Conservation (phyloP, 2,797 vertebrate species). For the Cuniculus paca region DNA sequence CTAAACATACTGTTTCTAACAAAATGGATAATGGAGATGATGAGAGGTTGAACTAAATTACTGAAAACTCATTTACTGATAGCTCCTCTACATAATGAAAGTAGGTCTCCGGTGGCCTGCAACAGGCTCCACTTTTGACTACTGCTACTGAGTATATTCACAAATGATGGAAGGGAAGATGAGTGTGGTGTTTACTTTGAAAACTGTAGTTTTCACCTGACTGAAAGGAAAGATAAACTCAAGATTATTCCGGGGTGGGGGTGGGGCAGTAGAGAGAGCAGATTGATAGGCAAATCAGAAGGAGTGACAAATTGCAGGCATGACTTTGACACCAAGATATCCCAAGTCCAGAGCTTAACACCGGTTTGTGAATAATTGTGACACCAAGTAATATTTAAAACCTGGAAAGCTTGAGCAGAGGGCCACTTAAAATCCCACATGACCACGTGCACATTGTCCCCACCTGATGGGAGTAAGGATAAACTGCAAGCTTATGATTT, state of each 20-base stretch:
- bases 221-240: background rate
- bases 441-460: background rate
- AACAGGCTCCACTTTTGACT: background rate
- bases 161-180: background rate
- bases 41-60: background rate
- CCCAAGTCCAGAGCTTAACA: background rate
- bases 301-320: background rate
- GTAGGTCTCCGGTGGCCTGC: background rate
- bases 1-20: slow-evolving; percentile 32
- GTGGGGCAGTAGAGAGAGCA: background rate
- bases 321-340: background rate
- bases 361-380: background rate
- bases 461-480: background rate
- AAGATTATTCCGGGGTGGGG: background rate
- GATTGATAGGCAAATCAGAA: background rate
- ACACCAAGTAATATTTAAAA: background rate
- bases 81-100: background rate
- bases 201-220: background rate
- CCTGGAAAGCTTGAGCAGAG: background rate
- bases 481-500: background rate
- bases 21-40: slow-evolving; percentile 8
- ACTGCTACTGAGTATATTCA: background rate
- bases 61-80: slow-evolving; percentile 14
- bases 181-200: background rate
- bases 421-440: background rate